A percentile compares a stretch with the other conserved stretches of the same genome.
These are phyloP conservation scores for Temnothorax curvispinosus DNA, from an alignment of 1,140 invertebrate species.

Conservation along the genomic window DNA sequence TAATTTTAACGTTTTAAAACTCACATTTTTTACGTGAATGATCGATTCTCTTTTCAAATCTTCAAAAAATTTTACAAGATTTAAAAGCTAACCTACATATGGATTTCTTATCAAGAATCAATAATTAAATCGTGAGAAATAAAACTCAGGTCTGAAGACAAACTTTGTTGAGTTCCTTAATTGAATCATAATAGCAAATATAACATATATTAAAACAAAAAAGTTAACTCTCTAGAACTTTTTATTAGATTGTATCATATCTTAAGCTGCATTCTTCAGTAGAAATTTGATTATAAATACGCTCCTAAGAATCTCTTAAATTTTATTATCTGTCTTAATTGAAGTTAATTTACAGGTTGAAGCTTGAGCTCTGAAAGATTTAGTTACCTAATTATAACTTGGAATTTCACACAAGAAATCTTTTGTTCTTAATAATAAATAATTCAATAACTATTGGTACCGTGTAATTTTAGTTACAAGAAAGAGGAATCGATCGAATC, in stretches of 20 bases:
- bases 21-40: background rate
- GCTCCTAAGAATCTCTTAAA: slow-evolving; percentile 9
- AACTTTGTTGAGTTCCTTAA: background rate
- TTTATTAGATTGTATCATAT: background rate
- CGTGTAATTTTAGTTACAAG: background rate
- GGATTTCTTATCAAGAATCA: background rate
- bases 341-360: slow-evolving; percentile 14
- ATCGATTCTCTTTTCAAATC: background rate
- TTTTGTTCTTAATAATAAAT: background rate
- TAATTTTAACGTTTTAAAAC: background rate
- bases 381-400: slow-evolving; percentile 3
- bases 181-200: background rate
- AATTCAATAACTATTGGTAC: background rate
- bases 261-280: background rate
- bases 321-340: background rate
- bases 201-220: background rate
- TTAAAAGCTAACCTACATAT: background rate
- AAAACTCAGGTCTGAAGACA: background rate
- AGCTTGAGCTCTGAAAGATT: background rate
- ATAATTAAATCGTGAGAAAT: background rate
- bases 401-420: background rate
- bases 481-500: background rate
- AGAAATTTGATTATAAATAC: background rate
- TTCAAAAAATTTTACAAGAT: background rate
- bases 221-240: background rate